Conservation (phyloP, 2,888 invertebrate genomes). For the Thera britannica region DNA sequence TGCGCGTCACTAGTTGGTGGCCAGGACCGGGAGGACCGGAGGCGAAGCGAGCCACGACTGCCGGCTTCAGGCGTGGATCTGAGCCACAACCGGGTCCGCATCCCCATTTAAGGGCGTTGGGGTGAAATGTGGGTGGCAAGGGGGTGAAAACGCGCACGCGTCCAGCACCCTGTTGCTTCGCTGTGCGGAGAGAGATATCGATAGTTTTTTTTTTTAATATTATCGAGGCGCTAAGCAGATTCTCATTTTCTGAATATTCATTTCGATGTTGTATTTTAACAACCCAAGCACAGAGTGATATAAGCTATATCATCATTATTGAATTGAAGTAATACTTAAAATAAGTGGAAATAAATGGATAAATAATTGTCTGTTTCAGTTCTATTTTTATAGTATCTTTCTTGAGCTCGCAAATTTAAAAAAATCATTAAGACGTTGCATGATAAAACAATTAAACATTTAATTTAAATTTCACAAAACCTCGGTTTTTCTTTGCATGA, state of each 20-base stretch:
- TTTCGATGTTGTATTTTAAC: not conserved
- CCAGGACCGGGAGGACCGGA: slow-evolving; percentile 45
- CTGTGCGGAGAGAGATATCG: slow-evolving; percentile 57
- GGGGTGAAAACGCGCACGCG: slow-evolving; percentile 74
- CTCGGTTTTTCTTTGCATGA: no score
- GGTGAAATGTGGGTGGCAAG: slow-evolving; percentile 51
- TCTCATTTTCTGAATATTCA: not conserved
- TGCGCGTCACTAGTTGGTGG: slow-evolving; percentile 53
- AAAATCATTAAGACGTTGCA: no score
- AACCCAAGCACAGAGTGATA: not conserved
- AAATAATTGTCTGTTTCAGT: no score
- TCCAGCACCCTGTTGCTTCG: slow-evolving; percentile 83
- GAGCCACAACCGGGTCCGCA: slow-evolving; percentile 62
- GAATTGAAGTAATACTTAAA: no score
- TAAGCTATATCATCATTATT: no score
- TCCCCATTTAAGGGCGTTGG: slow-evolving; percentile 66
- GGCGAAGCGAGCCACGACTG: slow-evolving; percentile 55
- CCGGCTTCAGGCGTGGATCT: slow-evolving; percentile 66
- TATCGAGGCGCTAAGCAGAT: not conserved
- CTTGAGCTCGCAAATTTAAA: no score
- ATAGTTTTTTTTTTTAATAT: slow-evolving; percentile 34
- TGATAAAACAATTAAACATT: no score
- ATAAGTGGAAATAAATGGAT: no score
- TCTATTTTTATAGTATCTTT: no score
- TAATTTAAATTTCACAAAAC: no score